Evolutionary conservation across 2,797 vertebrate genomes (phyloP).

Genomic region (Sebastes dallii): DNA sequence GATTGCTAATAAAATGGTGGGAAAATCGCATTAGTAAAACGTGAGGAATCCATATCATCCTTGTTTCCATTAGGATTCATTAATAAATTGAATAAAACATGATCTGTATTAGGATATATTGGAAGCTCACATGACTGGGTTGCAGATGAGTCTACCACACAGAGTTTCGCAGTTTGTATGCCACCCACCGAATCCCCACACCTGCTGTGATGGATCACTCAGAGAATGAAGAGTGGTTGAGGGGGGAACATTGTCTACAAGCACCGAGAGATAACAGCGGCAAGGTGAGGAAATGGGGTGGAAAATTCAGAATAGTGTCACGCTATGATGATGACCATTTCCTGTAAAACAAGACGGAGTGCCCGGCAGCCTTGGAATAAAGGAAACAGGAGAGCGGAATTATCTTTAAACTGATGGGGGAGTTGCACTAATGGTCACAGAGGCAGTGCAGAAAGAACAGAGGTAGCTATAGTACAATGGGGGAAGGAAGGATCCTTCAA

Average conservation of each 20-base stretch:
- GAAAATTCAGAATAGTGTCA: slow-evolving; percentile 58
- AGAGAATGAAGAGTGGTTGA: not conserved
- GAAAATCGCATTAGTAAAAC: not conserved
- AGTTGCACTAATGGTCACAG: slow-evolving; percentile 46
- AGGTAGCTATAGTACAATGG: not conserved
- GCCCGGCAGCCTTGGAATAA: slow-evolving; percentile 16
- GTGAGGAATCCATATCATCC: not conserved
- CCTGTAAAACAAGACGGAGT: slow-evolving; percentile 64
- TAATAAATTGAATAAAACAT: not conserved
- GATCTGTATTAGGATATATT: not conserved
- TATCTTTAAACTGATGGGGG: slow-evolving; percentile 37
- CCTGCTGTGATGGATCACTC: slow-evolving; percentile 43
- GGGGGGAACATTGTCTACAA: slow-evolving; percentile 31
- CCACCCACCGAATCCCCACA: not conserved
- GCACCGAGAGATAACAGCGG: slow-evolving; percentile 41
- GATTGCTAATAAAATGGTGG: not conserved
- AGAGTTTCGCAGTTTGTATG: not conserved
- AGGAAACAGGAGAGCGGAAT: slow-evolving; percentile 31
- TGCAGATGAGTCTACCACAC: not conserved
- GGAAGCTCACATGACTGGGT: not conserved
- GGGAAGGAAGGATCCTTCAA: not conserved
- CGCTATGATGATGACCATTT: slow-evolving; percentile 48
- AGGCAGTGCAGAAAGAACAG: slow-evolving; percentile 18
- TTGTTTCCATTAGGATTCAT: not conserved
- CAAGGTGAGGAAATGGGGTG: slow-evolving; percentile 60